Base-by-base conservation (phyloP, 2,888 invertebrate genomes). In the Cosmia pyralina region DNA sequence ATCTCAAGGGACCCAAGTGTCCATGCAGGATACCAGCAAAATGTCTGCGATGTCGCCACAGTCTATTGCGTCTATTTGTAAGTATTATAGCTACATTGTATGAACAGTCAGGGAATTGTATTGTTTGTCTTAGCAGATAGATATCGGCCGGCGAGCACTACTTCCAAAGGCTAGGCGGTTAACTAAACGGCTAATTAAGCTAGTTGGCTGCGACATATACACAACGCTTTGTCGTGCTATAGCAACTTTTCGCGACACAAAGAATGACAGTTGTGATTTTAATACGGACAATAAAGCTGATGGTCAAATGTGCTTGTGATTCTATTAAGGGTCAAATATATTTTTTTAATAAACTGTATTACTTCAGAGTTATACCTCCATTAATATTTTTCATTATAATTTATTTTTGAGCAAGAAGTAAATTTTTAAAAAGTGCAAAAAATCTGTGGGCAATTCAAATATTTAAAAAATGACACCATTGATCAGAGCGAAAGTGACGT, bases 41-140 rank as follows among this genome's bases (percentile, higher is more conserved):
- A 93, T 96, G 95, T 93, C 95, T 67, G 95, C 96, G 69, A 94
- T 96, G 95, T 96, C 96, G 79, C 96, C 96, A 44, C 96, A 96
- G 85, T 96, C 96, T 79, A 96, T 96, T 85, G 96, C 95, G 38
- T 96, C 96, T 82, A 96, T 96, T 88, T 95, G 96, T 96, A 88
- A 95, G 95, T 93, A 84, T 70, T 38, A 10, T n/a, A 28, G 34
- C 11, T 52, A 38, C 0, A 57, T 34, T 46, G 15, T 17, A 11
- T 55, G 10, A 10, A 46, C 34, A 22, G 6, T 34, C 15, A 3
- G 53, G 4, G n/a, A 64, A 64, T 52, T 64, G 10, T 34, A 34
- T 48, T 48, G 28, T 19, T 63, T 63, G 63, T 34, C 8, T 34
- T 63, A 34, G 63, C 8, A 48, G 13, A 15, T n/a, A 46, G 8